Base-by-base conservation (phyloP, 2,797 vertebrate genomes). In the Falco rusticolus region DNA sequence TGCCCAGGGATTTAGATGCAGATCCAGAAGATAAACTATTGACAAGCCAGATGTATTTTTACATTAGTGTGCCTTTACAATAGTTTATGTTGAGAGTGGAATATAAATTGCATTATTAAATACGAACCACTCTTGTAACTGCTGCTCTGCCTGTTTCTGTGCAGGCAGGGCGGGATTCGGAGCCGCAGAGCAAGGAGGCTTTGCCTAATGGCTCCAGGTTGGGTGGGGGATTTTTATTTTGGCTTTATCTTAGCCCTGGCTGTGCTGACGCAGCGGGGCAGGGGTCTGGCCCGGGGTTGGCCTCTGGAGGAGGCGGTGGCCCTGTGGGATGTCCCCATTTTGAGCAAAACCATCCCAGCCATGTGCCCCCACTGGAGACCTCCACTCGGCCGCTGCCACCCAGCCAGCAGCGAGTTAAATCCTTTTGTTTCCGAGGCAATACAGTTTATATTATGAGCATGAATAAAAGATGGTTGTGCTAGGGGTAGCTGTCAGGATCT, bases 401-500 rank as follows among this genome's bases (percentile, higher is more conserved):
- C 37, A 17, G 97, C 87, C 91, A 93, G 88, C 98, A 98, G 98
- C 89, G 98, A 98, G 99, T 99, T 99, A 99, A 99, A 98, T 98
- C 98, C 98, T 97, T 96, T 98, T 98, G 98, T 98, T 98, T 98
- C 97, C 48, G 96, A 97, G 97, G 96, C 95, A 95, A 95, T 97
- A 95, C 96, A 93, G 95, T 97, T 97, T 97, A 97, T 98, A 97
- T 98, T 97, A 97, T 87, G 79, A 97, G 97, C 98, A 99, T 99
- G 98, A 99, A 99, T 99, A 99, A 99, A 99, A 99, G 97, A 99
- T 99, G 98, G 98, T 97, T 91, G 97, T 98, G 97, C 98, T 98
- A 98, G 97, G 98, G 98, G 98, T 96, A 97, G 98, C 98, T 98
- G 98, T 98, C 98, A 98, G 96, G 92, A 88, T 93, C 94, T 89